These are phyloP conservation scores for Harlomillsia oculata DNA, from an alignment of 1,140 invertebrate genomes.

Conservation along the genomic window DNA sequence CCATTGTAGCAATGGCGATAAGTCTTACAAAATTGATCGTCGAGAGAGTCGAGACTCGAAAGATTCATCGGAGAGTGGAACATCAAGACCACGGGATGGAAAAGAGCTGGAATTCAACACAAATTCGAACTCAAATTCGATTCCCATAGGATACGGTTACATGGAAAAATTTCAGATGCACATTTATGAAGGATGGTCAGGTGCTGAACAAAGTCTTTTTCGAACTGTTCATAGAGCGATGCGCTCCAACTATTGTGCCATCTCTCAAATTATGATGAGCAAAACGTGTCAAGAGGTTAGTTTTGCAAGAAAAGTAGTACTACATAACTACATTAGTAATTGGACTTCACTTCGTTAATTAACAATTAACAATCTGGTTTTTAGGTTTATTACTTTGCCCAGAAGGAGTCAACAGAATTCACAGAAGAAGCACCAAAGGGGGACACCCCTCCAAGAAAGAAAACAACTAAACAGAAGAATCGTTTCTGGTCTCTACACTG, in stretches of 20 bases:
- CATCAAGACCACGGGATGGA: slow-evolving; percentile 4
- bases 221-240: slow-evolving; percentile 82
- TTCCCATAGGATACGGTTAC: slow-evolving; percentile 30
- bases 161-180: slow-evolving; percentile 33
- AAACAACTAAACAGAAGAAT: slow-evolving; percentile 84
- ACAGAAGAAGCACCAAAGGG: slow-evolving; percentile 62
- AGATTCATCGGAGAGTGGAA: slow-evolving; percentile 22
- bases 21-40: slow-evolving; percentile 12
- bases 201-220: slow-evolving; percentile 86
- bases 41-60: slow-evolving; percentile 28
- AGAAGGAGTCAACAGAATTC: slow-evolving; percentile 75
- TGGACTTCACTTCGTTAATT: too few relatives aligned
- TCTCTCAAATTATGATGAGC: slow-evolving; percentile 81
- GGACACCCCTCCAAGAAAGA: slow-evolving; percentile 65
- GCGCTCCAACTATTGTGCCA: slow-evolving; percentile 86
- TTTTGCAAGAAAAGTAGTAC: too few relatives aligned
- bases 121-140: slow-evolving; percentile 19
- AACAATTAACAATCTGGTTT: too few relatives aligned
- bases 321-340: too few relatives aligned
- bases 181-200: slow-evolving; percentile 67
- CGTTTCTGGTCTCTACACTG: slow-evolving; percentile 92
- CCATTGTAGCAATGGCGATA: slow-evolving; percentile 45
- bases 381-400: slow-evolving; percentile 81
- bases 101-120: slow-evolving; percentile 13
- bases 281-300: slow-evolving; percentile 84